These are phyloP conservation scores for Mus spretus DNA, from an alignment of 2,797 vertebrate species.

Conservation along the genomic window DNA sequence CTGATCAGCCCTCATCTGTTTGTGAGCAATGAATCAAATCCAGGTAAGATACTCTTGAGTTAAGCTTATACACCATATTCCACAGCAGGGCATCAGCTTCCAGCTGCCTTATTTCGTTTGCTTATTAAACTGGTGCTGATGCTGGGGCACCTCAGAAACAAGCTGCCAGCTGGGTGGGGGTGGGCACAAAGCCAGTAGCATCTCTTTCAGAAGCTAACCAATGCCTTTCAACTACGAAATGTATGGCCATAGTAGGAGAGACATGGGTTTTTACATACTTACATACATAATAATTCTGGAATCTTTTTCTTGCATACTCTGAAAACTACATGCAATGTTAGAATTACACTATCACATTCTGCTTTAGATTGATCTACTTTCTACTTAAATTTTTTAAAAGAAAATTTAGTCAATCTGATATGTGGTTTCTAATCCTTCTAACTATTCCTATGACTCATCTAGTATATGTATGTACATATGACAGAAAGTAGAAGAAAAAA, in stretches of 20 bases:
- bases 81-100: not conserved
- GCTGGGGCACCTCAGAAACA: not conserved
- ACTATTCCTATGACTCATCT: not conserved
- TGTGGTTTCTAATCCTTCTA: not conserved
- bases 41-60: not conserved
- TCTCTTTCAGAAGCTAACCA: not conserved
- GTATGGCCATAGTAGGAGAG: not conserved
- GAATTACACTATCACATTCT: not conserved
- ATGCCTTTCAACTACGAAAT: not conserved
- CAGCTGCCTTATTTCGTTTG: not conserved
- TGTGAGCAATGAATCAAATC: not conserved
- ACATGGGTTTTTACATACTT: not conserved
- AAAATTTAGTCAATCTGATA: not conserved
- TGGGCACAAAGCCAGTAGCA: not conserved
- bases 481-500: not conserved
- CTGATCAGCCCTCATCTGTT: not conserved
- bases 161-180: no score
- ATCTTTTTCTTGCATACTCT: not conserved
- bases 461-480: not conserved
- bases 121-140: not conserved
- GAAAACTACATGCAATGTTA: not conserved
- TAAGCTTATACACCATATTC: not conserved
- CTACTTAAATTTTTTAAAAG: slow-evolving; percentile 21
- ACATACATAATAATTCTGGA: not conserved
- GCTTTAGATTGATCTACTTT: slow-evolving; percentile 21